These are phyloP conservation scores for Zaprionus vittiger DNA, from an alignment of 1,140 invertebrate species.

Conservation along the genomic window DNA sequence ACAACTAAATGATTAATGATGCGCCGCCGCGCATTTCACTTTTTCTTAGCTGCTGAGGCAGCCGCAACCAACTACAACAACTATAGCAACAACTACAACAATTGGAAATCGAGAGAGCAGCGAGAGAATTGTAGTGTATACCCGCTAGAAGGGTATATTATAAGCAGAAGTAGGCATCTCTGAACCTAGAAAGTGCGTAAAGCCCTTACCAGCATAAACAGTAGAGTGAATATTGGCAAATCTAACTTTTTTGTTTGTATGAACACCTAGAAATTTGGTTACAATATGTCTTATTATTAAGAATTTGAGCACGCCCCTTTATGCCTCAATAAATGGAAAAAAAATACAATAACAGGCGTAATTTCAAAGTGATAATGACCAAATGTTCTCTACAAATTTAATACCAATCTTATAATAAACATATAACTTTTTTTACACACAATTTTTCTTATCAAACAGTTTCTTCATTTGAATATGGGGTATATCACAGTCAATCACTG, in stretches of 20 bases:
- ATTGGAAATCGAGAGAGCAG: conserved; percentile 44
- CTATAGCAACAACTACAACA: conserved; percentile 14
- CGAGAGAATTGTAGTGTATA: background rate
- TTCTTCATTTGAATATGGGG: too few relatives aligned
- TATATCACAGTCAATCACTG: background rate
- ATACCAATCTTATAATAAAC: background rate
- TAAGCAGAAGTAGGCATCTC: too few relatives aligned
- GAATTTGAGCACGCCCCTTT: rapidly evolving
- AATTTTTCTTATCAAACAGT: too few relatives aligned
- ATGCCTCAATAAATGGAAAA: background rate
- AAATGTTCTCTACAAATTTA: background rate
- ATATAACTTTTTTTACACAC: background rate
- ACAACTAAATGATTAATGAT: conserved; percentile 82
- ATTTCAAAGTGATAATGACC: background rate
- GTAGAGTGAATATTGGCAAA: background rate
- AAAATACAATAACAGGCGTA: background rate
- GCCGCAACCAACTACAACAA: conserved; percentile 26
- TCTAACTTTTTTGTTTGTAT: background rate
- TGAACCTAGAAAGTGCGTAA: too few relatives aligned
- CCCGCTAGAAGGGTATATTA: background rate
- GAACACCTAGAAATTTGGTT: background rate
- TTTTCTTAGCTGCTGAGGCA: conserved; percentile 44
- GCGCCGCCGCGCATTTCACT: conserved; percentile 59
- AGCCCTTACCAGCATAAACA: background rate
- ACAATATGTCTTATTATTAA: background rate